Conservation (phyloP, 2,113 vertebrate genomes). For the Tiliqua scincoides region DNA sequence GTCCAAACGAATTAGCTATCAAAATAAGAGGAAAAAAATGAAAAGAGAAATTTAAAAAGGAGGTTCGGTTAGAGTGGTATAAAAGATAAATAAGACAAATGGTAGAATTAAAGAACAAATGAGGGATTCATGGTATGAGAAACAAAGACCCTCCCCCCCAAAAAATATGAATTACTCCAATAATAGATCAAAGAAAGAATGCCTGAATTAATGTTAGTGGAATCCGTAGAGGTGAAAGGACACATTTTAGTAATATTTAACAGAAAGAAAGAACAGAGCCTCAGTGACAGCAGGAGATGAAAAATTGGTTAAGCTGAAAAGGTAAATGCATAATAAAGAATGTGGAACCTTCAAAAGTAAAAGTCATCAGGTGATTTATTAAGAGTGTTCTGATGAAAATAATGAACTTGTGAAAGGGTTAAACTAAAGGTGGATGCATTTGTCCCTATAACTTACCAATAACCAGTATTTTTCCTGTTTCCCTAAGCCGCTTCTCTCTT, state of each 20-base stretch:
- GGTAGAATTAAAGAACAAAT: background rate
- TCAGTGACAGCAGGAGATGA: background rate
- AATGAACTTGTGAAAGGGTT: background rate
- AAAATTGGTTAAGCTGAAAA: background rate
- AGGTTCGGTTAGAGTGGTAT: background rate
- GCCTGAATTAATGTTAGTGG: background rate
- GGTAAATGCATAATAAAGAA: background rate
- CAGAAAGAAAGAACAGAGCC: background rate
- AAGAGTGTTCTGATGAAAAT: background rate
- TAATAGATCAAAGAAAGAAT: background rate
- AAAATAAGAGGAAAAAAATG: background rate
- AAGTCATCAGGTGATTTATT: background rate
- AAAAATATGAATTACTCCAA: background rate
- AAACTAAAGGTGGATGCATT: background rate
- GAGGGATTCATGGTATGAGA: background rate
- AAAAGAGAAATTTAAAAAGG: too few relatives aligned
- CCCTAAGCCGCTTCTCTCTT: background rate
- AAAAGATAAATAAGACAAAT: background rate
- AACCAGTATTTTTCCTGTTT: background rate
- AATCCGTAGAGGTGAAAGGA: background rate
- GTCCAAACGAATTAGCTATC: background rate
- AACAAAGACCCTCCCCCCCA: too few relatives aligned
- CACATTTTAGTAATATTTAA: background rate
- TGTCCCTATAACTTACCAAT: background rate
- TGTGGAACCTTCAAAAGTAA: background rate